Conservation (phyloP, 2,797 vertebrate species). For the Crax fasciolata region DNA sequence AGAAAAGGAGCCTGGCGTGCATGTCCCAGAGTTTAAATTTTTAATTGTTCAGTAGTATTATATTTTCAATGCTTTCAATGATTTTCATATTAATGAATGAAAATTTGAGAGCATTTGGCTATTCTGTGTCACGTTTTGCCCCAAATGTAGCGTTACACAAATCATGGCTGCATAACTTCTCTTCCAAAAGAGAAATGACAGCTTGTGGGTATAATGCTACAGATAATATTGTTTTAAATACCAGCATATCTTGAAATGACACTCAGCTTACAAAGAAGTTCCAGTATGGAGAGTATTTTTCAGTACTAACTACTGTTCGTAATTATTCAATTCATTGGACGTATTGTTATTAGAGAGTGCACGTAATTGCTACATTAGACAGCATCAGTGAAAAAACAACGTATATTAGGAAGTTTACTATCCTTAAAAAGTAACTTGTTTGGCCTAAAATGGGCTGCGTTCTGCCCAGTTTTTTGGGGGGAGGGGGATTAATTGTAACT, state of each 20-base stretch:
- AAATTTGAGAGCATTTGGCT: neutral
- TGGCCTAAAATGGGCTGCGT: neutral
- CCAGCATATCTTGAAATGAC: conserved; percentile 4
- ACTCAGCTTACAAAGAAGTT: conserved; percentile 17
- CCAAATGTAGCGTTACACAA: neutral
- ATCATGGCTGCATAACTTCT: neutral
- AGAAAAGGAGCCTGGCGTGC: neutral
- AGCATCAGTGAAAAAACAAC: neutral
- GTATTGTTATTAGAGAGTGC: conserved; percentile 16
- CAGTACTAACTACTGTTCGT: conserved; percentile 1
- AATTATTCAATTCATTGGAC: conserved; percentile 20
- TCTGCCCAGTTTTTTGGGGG: neutral
- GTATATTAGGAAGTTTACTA: neutral
- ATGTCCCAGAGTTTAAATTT: neutral
- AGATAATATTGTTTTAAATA: conserved; percentile 27
- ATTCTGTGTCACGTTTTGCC: neutral
- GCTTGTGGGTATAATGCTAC: neutral
- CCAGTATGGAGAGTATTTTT: neutral
- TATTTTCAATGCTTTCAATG: neutral
- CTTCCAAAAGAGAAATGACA: conserved; percentile 9
- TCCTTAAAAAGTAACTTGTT: conserved; percentile 5
- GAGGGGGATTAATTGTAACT: neutral
- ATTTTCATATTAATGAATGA: neutral
- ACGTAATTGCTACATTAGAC: conserved; percentile 24
- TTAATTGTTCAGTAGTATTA: neutral